Conservation (phyloP, 2,113 vertebrate genomes). For the Centropus bengalensis region DNA sequence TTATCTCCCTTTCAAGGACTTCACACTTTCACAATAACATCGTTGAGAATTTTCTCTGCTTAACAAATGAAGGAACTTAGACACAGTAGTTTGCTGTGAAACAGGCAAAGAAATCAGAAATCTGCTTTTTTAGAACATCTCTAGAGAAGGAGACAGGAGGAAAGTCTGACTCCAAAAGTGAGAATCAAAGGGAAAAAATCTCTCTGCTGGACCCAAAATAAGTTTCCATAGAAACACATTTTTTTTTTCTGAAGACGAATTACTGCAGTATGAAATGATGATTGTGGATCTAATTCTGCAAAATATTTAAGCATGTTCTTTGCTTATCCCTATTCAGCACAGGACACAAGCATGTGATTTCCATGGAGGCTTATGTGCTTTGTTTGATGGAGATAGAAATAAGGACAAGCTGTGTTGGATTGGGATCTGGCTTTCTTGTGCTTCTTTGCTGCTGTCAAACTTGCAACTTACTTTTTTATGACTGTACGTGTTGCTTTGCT, state of each 20-base stretch:
- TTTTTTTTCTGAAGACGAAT: slow-evolving; percentile 10
- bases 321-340: slow-evolving; percentile 28
- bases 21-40: neutral
- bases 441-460: neutral
- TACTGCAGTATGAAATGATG: slow-evolving; percentile 26
- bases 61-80: slow-evolving; percentile 2
- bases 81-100: neutral
- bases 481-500: neutral
- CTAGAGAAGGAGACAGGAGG: slow-evolving; percentile 20
- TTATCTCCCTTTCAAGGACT: neutral
- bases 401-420: neutral
- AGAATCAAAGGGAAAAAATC: slow-evolving; percentile 33
- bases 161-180: slow-evolving; percentile 7
- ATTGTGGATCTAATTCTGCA: slow-evolving; percentile 40
- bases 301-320: slow-evolving; percentile 51
- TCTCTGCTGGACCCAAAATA: slow-evolving; percentile 38
- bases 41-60: neutral
- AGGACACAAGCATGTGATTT: slow-evolving; percentile 20
- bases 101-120: slow-evolving; percentile 17
- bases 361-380: slow-evolving; percentile 28
- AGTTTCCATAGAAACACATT: slow-evolving; percentile 60
- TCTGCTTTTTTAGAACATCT: neutral
- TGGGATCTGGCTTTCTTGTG: neutral
- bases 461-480: neutral
- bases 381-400: slow-evolving; percentile 22